Evolutionary conservation across 2,888 invertebrate genomes (phyloP), one percentile per base, ranked within the genome.

Genomic region (Globia sparganii): DNA sequence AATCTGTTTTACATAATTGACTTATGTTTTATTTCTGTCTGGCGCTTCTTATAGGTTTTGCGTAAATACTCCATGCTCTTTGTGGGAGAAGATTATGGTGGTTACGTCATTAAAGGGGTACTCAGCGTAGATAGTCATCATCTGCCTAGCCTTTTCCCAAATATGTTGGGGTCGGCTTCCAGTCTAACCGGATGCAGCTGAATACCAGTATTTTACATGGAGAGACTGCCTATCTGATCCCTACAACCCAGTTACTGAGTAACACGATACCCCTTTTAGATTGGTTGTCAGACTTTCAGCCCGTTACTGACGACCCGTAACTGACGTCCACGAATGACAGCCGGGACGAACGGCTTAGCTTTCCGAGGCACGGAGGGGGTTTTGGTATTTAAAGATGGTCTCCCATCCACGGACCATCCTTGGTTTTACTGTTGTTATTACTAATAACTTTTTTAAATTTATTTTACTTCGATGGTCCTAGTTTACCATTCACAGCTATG

Each of bases 1-100:
- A 70, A 78, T 70, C 58, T 28, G 40, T 53, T 78, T 70, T 77
- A 75, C 61, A 75, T 77, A 77, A 77, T 59, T 70, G 49, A 58
- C 40, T 77, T 77, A 70, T 77, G 46, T 58, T 34, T 43, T 77
- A 49, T 65, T 40, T 37, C 31, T 61, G 62, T 64, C 43, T 62
- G 31, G 67, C 43, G 43, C 43, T 43, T 15, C 43, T 3, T 61
- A 18, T 43, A 43, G 3, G 40, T 43, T 53, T 72, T 21, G 56
- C 31, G 40, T 31, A 40, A 40, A 53, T 25, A 68, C 9, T 28
- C 1, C 49, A 4, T 34, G 40, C 31, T 53, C 18, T 49, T 31
- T 49, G 6, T 61, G 13, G n/a, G 25, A 8, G 34, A 28, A 25
- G 49, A 28, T 49, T 49, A 59, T 31, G 40, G 18, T 49, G 11